Base-by-base conservation (phyloP, 2,888 invertebrate species). In the Ernsta delagoae region DNA sequence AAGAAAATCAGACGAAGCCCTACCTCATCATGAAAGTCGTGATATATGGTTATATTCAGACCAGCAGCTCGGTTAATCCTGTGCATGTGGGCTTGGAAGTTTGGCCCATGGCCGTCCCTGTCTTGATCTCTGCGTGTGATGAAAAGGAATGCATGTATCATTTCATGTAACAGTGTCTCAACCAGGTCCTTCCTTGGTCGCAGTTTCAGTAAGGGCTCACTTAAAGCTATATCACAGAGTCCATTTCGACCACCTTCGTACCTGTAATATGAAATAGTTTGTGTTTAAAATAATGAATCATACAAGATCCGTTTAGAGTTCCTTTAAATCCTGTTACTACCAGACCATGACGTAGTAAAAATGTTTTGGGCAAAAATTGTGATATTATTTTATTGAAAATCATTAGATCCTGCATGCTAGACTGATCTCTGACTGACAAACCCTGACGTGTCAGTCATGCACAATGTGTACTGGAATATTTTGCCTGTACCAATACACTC, bases 91-190 rank as follows among this genome's bases (percentile, higher is more conserved):
- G 96, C 95, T 75, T 97, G 95, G 83, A 99, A 99, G 81, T 97
- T 96, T 0, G 98, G 98, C 0, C 99, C 99, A 87, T 99, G 99
- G 0, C 98, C 99, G 86, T 98, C 97, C 77, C 98, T 95, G 79
- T 99, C 98, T 79, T 96, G 94, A 77, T 97, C 96, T 75, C 96
- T 96, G 74, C 96, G 94, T 0, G 97, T 97, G 0, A 99, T 95
- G 90, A 99, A 99, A 71, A 99, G 95, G 85, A 95, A 99, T 0
- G 99, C 99, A 86, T 99, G 99, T 73, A 99, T 99, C 99, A 99
- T 99, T 92, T 99, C 99, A 90, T 99, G 99, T 92, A 99, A 91
- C n/a, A 99, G 92, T 0, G 99, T 99, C 90, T 99, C 98, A 0
- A 99, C 95, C 0, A 99, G 93, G 90, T 99, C 99, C 84, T 98